phyloP scores from a whole-genome alignment of 1,140 invertebrate species.

The Asbolus verrucosus region DNA sequence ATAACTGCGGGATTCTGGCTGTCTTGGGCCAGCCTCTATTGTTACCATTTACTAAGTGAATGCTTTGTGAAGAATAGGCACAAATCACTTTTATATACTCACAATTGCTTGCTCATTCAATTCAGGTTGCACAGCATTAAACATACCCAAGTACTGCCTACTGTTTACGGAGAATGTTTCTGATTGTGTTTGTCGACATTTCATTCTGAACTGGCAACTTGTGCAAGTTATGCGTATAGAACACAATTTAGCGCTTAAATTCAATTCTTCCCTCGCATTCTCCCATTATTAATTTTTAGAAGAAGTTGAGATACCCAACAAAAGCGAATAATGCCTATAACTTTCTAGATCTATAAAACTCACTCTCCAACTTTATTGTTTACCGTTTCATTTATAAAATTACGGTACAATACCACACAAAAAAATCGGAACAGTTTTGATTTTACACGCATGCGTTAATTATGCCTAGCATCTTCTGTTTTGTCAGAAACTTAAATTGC shows the following conservation, averaged over 20 bases:
- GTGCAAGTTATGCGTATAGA: neutral
- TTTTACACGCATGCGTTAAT: neutral
- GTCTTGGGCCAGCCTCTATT: slow-evolving; percentile 34
- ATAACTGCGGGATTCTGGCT: slow-evolving; percentile 37
- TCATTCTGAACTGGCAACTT: slow-evolving; percentile 5
- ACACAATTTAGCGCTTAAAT: slow-evolving; percentile 4
- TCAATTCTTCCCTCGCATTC: slow-evolving; percentile 1
- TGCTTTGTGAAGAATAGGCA: slow-evolving; percentile 41
- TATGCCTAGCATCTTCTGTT: neutral
- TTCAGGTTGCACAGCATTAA: slow-evolving; percentile 42
- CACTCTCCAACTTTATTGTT: neutral
- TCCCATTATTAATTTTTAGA: slow-evolving; percentile 16
- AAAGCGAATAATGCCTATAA: slow-evolving; percentile 4
- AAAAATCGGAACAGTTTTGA: too few species aligned
- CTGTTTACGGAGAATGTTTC: slow-evolving; percentile 21
- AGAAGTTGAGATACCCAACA: neutral
- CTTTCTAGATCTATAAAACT: slow-evolving; percentile 20
- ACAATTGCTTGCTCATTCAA: slow-evolving; percentile 44
- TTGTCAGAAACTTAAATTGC: neutral
- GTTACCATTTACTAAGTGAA: slow-evolving; percentile 31
- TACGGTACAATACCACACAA: neutral
- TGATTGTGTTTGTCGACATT: slow-evolving; percentile 16
- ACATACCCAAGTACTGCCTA: slow-evolving; percentile 31
- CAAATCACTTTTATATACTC: slow-evolving; percentile 45
- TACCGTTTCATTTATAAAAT: slow-evolving; percentile 6